Evolutionary conservation across 2,113 vertebrate species (phyloP).

Genomic region (Butastur rufipennis): DNA sequence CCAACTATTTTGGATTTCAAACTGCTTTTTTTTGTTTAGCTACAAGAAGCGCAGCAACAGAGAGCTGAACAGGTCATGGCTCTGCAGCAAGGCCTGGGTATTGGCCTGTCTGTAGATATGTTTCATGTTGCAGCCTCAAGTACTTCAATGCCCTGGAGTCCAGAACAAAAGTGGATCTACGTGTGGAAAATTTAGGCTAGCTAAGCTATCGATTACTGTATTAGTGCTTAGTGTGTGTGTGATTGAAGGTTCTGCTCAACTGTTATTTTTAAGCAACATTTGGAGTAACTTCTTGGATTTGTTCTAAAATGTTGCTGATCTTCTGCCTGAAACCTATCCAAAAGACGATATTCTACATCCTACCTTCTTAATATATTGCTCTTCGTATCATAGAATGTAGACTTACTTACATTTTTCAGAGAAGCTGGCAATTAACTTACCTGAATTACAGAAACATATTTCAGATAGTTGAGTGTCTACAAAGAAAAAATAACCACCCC

Average conservation of each 20-base stretch:
- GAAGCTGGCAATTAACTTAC: background rate
- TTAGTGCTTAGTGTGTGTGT: background rate
- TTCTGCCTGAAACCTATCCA: background rate
- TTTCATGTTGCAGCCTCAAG: background rate
- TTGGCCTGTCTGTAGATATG: accelerated
- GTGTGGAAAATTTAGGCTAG: background rate
- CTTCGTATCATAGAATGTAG: background rate
- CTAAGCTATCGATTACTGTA: background rate
- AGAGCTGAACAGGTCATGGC: background rate
- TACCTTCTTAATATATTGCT: background rate
- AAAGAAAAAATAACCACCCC: too few relatives aligned
- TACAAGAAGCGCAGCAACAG: background rate
- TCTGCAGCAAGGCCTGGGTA: background rate
- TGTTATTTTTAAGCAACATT: background rate
- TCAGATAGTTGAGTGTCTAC: background rate
- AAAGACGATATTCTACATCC: accelerated
- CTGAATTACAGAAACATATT: background rate
- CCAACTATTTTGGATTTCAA: background rate
- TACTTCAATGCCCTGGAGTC: too few relatives aligned
- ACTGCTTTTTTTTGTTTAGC: background rate
- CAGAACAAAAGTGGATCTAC: too few relatives aligned
- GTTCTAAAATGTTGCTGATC: too few relatives aligned
- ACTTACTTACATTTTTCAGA: background rate
- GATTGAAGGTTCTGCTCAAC: background rate
- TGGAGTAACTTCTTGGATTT: background rate